Evolutionary conservation across 2,113 vertebrate genomes (phyloP).

Genomic region (Phyllostomus discolor): DNA sequence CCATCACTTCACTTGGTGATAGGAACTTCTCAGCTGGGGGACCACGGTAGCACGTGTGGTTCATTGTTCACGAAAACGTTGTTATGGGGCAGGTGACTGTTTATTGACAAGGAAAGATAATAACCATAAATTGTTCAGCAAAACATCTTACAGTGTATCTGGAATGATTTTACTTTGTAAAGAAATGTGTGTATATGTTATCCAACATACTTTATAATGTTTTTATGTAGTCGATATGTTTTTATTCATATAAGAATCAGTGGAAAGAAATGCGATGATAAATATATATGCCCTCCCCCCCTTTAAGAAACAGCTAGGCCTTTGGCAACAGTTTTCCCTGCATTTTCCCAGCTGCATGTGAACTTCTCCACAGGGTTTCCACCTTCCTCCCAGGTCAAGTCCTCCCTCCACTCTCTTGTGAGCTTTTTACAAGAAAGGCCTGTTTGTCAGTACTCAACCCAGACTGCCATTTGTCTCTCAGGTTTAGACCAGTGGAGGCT

Average conservation of each 20-base stretch:
- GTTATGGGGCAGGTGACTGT: background rate
- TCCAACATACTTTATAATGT: background rate
- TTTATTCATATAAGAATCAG: background rate
- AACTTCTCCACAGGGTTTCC: background rate
- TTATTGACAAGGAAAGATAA: background rate
- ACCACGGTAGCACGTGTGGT: no score
- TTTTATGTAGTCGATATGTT: background rate
- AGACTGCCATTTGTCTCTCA: constrained; percentile 11
- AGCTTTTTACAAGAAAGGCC: background rate
- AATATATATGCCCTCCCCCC: background rate
- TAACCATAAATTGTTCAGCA: background rate
- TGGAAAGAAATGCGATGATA: background rate
- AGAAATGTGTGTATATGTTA: background rate
- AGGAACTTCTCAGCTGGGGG: background rate
- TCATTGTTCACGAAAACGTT: background rate
- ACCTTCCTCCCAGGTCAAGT: background rate
- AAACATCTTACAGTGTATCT: background rate
- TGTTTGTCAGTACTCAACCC: background rate
- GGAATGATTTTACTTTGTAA: background rate
- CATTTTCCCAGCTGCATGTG: background rate
- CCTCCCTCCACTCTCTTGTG: background rate
- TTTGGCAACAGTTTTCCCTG: background rate
- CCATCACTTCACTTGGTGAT: background rate
- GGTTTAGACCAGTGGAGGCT: background rate
- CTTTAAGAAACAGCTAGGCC: background rate